Conservation (phyloP, 2,113 vertebrate genomes). For the Sceloporus tristichus region DNA sequence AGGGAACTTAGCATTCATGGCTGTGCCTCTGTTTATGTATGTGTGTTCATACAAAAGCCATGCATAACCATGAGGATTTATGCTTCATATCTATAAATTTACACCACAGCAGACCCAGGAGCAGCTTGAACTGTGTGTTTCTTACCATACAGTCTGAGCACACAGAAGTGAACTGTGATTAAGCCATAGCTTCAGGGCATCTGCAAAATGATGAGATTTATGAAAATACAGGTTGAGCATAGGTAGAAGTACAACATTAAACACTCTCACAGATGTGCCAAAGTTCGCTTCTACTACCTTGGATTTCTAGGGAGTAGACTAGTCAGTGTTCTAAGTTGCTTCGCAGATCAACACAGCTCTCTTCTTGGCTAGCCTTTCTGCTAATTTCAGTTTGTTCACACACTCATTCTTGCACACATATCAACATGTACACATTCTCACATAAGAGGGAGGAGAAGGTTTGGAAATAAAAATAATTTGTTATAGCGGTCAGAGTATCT, state of each 20-base stretch:
- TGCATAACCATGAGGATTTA: not conserved
- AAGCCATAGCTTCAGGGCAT: slow-evolving; percentile 2
- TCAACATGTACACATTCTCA: no score
- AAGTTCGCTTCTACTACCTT: not conserved
- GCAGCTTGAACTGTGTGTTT: not conserved
- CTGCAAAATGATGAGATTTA: slow-evolving; percentile 17
- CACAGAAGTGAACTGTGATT: slow-evolving; percentile 9
- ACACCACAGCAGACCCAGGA: not conserved
- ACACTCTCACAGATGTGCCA: not conserved
- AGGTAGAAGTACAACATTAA: not conserved
- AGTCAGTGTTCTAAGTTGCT: not conserved
- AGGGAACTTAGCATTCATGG: not conserved
- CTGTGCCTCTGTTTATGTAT: not conserved
- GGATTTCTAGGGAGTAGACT: no score
- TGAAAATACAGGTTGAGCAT: not conserved
- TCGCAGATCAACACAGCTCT: not conserved
- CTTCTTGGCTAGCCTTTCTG: not conserved
- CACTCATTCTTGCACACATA: no score
- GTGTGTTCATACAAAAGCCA: not conserved
- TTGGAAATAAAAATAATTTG: no score
- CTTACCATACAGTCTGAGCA: not conserved
- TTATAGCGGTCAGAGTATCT: no score
- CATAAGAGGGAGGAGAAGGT: not conserved
- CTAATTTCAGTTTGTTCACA: no score
- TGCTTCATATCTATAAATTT: not conserved